phyloP scores from a whole-genome alignment of 2,888 invertebrate species.

The Lasioglossum figueresi region DNA sequence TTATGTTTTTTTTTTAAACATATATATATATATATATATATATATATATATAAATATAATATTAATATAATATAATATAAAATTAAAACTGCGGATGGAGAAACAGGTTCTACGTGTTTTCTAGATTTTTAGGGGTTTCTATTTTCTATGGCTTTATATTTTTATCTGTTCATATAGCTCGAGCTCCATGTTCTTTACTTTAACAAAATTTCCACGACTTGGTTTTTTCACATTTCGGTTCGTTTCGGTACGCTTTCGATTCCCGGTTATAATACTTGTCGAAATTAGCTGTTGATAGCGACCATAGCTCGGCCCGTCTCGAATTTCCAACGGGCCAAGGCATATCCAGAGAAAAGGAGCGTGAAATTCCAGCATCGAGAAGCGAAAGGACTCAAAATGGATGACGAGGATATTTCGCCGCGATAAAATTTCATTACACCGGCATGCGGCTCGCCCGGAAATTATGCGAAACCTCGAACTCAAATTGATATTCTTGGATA shows the following conservation, averaged over 20 bases:
- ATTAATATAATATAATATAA: no score
- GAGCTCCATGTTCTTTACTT: background rate
- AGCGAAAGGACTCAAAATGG: constrained; percentile 3
- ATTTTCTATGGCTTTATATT: background rate
- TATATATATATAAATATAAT: no score
- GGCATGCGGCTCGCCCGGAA: background rate
- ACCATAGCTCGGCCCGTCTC: background rate
- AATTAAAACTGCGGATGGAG: no score
- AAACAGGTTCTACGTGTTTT: no score
- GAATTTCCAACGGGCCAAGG: background rate
- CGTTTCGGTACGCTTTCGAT: background rate
- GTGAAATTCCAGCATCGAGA: background rate
- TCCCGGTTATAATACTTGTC: background rate
- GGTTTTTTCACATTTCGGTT: background rate
- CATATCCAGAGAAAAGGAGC: background rate
- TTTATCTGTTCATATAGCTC: background rate
- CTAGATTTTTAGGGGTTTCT: background rate
- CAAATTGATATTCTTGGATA: background rate
- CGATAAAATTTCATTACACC: constrained; percentile 12
- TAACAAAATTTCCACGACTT: background rate
- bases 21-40: no score
- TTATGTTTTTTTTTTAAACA: no score
- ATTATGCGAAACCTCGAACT: constrained; percentile 14
- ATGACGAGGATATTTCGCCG: background rate
- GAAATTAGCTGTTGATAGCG: background rate